Evolutionary conservation across 1,140 invertebrate genomes (phyloP), one percentile per base, ranked within the genome.

Genomic region (Drosophila tani): DNA sequence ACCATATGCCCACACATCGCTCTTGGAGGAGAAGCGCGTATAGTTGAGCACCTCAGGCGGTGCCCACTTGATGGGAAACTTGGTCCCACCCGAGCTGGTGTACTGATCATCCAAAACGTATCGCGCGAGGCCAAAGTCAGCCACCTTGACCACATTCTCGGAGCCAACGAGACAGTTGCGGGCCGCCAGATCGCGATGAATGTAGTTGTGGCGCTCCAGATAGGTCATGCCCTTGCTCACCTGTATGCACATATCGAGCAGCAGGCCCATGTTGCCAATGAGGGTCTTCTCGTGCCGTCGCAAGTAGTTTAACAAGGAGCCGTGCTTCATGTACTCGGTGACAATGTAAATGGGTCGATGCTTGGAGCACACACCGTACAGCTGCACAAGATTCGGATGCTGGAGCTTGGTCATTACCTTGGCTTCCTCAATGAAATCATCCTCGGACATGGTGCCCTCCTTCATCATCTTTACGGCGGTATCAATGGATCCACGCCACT

Each of bases 381-480:
- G 94, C 93, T 99, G 98, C 46, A 99, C 98, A 86, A 99, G 94
- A 94, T 99, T 99, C 75, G 96, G 95, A 93, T 99, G 98, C 92
- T 98, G 97, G 49, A 99, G 94, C 95, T 99, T 98, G 38, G 96
- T 97, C 97, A 98, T 98, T 58, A 98, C 97, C 95, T 98, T 98
- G 80, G 98, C 98, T 94, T 99, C 98, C 91, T 98, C 97, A 86
- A 98, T 98, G 93, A 99, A 99, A 93, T 98, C 97, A 93, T 98
- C 97, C 93, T 98, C 97, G 32, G 97, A 98, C 98, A 99, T 99
- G 40, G 97, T 98, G 69, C 97, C 97, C 93, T 98, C 97, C 93
- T 99, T 99, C 97, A 99, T 98, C 97, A 98, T 98, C 94, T 99
- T 99, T n/a, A 98, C 98, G 62, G 98, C 98, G 21, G 98, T 98